phyloP scores from a whole-genome alignment of 2,888 invertebrate genomes.

The Andrena camellia region DNA sequence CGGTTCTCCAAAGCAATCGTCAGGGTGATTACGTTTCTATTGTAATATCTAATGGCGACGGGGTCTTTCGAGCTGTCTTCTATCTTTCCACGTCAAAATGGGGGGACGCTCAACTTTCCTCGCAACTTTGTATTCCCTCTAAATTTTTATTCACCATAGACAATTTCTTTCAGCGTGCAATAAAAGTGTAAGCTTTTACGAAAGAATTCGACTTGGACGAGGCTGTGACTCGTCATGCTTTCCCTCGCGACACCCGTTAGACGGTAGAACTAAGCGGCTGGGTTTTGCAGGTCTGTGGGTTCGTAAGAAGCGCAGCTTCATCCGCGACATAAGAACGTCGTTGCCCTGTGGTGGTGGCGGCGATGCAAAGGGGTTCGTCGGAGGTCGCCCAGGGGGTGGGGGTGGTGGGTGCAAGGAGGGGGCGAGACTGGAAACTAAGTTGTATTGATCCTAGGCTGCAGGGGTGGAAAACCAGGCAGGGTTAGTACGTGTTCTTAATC shows the following conservation, averaged over 20 bases:
- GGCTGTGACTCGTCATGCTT: neutral
- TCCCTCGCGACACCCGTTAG: constrained; percentile 64
- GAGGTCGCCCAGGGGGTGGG: constrained; percentile 51
- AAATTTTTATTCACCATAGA: neutral
- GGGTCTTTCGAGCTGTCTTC: too few species aligned
- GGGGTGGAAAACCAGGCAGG: constrained; percentile 84
- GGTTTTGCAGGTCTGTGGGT: constrained; percentile 69
- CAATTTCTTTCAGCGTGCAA: too few species aligned
- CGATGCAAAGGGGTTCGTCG: constrained; percentile 71
- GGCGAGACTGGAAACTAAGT: constrained; percentile 83
- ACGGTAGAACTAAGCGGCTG: constrained; percentile 53
- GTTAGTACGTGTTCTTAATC: constrained; percentile 85
- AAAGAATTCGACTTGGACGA: neutral
- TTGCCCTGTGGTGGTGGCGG: constrained; percentile 73
- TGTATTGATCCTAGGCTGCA: constrained; percentile 84
- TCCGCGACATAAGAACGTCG: constrained; percentile 83
- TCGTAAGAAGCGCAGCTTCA: constrained; percentile 76
- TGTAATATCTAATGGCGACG: too few species aligned
- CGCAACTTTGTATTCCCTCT: neutral
- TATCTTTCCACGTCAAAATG: too few species aligned
- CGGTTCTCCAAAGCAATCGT: too few species aligned
- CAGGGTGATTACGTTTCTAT: too few species aligned
- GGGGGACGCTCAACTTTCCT: neutral
- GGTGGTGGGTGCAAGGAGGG: constrained; percentile 64
- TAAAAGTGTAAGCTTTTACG: neutral